Percentiles rank a stretch among this genome's conserved stretches.
Evolutionary conservation across 2,888 invertebrate genomes (phyloP).

Genomic region (Zaprionus obscuricornis): DNA sequence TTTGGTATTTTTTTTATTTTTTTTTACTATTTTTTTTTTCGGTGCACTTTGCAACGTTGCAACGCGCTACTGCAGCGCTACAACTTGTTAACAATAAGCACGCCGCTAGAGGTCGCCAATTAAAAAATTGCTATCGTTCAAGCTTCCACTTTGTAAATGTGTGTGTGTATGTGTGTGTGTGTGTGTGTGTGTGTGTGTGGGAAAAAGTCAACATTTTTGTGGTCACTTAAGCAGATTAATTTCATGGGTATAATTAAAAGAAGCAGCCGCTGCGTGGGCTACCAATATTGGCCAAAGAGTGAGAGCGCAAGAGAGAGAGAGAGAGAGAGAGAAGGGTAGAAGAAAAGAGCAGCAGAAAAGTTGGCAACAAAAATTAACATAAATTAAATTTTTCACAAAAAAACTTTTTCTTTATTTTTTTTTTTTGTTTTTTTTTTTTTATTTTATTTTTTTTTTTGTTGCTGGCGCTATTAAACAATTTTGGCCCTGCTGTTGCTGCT

Average conservation of each 20-base stretch:
- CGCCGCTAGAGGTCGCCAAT: slow-evolving; percentile 65
- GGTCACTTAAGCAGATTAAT: slow-evolving; percentile 78
- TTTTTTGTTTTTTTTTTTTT: no score
- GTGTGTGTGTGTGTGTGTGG: slow-evolving; percentile 24
- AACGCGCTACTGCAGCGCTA: slow-evolving; percentile 14
- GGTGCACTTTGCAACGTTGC: background rate
- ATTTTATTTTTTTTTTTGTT: slow-evolving; percentile 31
- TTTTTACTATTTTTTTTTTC: no score
- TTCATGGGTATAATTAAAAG: slow-evolving; percentile 74
- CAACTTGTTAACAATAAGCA: slow-evolving; percentile 75
- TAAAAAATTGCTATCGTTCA: slow-evolving; percentile 47
- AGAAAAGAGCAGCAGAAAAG: slow-evolving; percentile 10
- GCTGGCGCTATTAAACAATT: slow-evolving; percentile 37
- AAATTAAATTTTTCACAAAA: slow-evolving; percentile 66
- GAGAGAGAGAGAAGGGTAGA: background rate
- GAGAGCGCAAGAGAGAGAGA: background rate
- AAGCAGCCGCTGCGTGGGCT: slow-evolving; percentile 48
- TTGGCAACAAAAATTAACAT: slow-evolving; percentile 64
- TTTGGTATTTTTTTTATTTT: slow-evolving; percentile 15
- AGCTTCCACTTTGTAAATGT: background rate
- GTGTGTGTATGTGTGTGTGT: background rate
- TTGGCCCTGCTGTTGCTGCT: slow-evolving; percentile 7
- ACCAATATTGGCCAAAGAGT: slow-evolving; percentile 2
- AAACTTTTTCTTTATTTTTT: slow-evolving; percentile 11
- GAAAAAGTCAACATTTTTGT: slow-evolving; percentile 75